Conservation (phyloP, 2,113 vertebrate species). For the Hucho hucho region DNA sequence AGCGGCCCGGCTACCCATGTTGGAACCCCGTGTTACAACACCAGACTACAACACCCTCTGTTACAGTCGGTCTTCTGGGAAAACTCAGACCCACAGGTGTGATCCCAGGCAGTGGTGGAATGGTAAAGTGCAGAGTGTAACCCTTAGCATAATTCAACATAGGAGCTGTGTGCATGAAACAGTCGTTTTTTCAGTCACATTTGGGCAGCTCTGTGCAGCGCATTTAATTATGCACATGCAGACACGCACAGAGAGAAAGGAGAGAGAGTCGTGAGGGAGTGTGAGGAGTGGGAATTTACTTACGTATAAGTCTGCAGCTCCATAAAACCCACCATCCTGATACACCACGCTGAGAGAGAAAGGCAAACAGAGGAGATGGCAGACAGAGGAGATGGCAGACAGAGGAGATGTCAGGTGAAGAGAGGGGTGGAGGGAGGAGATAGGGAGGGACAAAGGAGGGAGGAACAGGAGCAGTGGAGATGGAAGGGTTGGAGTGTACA, state of each 20-base stretch:
- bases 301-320: slow-evolving; percentile 77
- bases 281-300: slow-evolving; percentile 59
- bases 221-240: slow-evolving; percentile 65
- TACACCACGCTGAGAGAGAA: slow-evolving; percentile 76
- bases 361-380: background rate
- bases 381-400: background rate
- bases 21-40: background rate
- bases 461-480: slow-evolving; percentile 27
- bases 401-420: background rate
- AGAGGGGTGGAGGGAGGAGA: slow-evolving; percentile 7
- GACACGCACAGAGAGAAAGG: slow-evolving; percentile 43
- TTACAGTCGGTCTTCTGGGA: no score
- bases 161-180: slow-evolving; percentile 52
- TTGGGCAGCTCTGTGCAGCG: slow-evolving; percentile 64
- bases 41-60: background rate
- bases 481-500: background rate
- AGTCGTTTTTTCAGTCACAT: slow-evolving; percentile 41
- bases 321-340: slow-evolving; percentile 80
- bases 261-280: slow-evolving; percentile 33
- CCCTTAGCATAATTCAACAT: no score
- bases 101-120: no score
- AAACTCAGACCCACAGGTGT: background rate
- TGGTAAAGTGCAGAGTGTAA: no score
- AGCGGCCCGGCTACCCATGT: slow-evolving; percentile 22
- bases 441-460: slow-evolving; percentile 26